Base-by-base conservation (phyloP, 2,888 invertebrate species). In the Hoplodrina blanda region DNA sequence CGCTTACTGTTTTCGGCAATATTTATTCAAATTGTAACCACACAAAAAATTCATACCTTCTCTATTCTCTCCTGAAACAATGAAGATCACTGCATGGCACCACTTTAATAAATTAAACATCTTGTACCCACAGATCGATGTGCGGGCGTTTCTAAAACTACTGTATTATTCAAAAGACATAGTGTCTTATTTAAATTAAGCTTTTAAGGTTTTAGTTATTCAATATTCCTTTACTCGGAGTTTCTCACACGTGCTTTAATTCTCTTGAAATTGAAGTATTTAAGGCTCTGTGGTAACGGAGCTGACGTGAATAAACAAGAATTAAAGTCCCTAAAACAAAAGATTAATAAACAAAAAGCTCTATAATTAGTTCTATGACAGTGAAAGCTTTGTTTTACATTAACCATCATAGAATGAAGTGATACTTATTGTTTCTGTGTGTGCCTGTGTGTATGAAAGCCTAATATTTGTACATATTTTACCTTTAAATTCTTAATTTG, bases 131-230 rank as follows among this genome's bases (percentile, higher is more conserved):
- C 82, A 80, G 74, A 86, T 87, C 80, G 85, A 87, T 88, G 82
- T 72, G 73, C 64, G 76, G 81, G 80, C 80, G 84, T 74, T 64
- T 77, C 85, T 85, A 83, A 87, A 86, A 88, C 89, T 89, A 81
- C 81, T 91, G 87, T 89, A 84, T 91, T 90, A 92, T 92, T 91
- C 91, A 92, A 90, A 82, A 83, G 73, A 85, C 82, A 83, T 81
- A 53, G 52, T 86, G 86, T 89, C 87, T 90, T 90, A 91, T 91
- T 92, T 90, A 89, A 92, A 92, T 91, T 84, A 90, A 88, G 85
- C 87, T 88, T 85, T 89, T 83, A 88, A 88, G 81, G 87, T 88
- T 87, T 86, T 82, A 83, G 80, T 81, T 78, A 84, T 89, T 89
- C 85, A 89, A 89, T 90, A 91, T 91, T 91, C 74, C 49, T 44